A percentile compares a stretch with the other conserved stretches of the same genome.
phyloP scores from a whole-genome alignment of 2,113 vertebrate genomes.

The Garra rufa region DNA sequence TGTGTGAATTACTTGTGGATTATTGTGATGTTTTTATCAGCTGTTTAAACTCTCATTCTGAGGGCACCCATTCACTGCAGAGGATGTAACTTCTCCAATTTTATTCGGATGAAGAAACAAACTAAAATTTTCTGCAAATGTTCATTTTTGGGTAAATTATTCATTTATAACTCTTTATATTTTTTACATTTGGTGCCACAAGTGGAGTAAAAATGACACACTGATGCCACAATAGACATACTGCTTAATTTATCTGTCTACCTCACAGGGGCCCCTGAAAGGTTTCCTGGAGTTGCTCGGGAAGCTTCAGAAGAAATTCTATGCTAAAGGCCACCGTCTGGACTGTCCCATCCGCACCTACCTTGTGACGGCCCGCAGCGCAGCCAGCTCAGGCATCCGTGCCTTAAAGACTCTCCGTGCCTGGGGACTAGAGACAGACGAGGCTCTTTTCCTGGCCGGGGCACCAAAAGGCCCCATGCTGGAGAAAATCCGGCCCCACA shows the following conservation, averaged over 20 bases:
- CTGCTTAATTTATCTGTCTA: not conserved
- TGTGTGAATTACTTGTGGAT: no score
- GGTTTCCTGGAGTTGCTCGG: constrained; percentile 92
- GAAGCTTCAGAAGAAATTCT: constrained; percentile 97
- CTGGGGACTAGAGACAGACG: constrained; percentile 96
- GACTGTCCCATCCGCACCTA: constrained; percentile 96
- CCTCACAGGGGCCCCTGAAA: constrained; percentile 89
- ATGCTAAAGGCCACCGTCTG: constrained; percentile 90
- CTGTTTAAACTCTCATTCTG: not conserved
- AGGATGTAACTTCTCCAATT: no score
- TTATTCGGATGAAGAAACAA: no score
- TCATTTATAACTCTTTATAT: no score
- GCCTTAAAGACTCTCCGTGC: constrained; percentile 95
- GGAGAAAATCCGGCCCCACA: constrained; percentile 95
- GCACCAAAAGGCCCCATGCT: constrained; percentile 95
- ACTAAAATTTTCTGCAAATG: no score
- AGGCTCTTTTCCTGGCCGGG: constrained; percentile 93
- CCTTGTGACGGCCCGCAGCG: constrained; percentile 92
- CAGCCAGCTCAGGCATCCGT: constrained; percentile 93
- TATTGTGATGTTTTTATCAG: no score
- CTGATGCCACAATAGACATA: not conserved
- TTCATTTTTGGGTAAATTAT: not conserved
- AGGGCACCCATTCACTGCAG: no score
- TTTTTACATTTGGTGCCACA: not conserved
- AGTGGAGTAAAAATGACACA: not conserved